Evolutionary conservation across 2,113 vertebrate genomes (phyloP), one percentile per base, ranked within the genome.

Genomic region (Pandion haliaetus): DNA sequence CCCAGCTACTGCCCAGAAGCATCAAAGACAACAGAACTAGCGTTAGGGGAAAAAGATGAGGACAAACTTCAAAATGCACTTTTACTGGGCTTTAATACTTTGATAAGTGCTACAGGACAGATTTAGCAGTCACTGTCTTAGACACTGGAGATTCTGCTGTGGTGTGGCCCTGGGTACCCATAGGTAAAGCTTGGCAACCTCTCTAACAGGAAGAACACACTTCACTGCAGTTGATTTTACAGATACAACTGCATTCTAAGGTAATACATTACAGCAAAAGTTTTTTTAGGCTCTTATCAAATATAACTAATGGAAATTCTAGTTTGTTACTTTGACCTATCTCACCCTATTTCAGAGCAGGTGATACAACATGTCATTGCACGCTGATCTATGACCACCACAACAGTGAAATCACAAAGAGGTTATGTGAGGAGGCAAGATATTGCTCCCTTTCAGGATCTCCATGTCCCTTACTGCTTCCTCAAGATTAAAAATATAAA

Each of bases 341-440:
- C 36, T 73, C 47, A 71, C 17, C 5, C 4, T 26, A 0, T 73
- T 83, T 88, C 54, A 70, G 78, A 79, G 34, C 28, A 55, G 44
- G 25, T 47, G 19, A 74, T 47, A 44, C 12, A 79, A 59, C 24
- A 5, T 19, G 31, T 10, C 14, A 1, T 24, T 0, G 0, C n/a
- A 63, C 2, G 5, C 6, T 52, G 34, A 82, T 38, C 62, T 58
- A 20, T 6, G 14, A 66, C 8, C 7, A 54, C 8, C 29, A 8
- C 32, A 61, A 45, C 13, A 72, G 4, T 19, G 40, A 67, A 84
- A 61, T 52, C 32, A 62, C 29, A 19, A 28, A 63, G 45, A 62
- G 18, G 7, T 49, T 50, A 31, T 0, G 1, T 34, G 24, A 82
- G 28, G 23, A 73, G 67, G 59, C 34, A 80, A 82, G 57, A 57